These are phyloP conservation scores for Oophaga pumilio DNA, from an alignment of 2,113 vertebrate genomes.

Conservation along the genomic window DNA sequence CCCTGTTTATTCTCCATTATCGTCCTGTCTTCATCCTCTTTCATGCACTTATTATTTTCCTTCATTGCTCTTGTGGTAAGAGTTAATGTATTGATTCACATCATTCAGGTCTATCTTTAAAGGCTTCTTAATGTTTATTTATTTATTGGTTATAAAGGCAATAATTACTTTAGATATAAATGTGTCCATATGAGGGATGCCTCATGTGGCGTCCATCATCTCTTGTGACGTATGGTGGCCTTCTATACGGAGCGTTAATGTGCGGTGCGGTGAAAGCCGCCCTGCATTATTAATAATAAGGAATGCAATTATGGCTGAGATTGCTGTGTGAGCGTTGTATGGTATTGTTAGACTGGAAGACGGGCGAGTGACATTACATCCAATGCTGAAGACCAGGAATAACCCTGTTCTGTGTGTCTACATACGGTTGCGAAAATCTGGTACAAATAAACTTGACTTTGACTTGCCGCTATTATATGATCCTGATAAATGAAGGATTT, in stretches of 20 bases:
- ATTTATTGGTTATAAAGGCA: not conserved
- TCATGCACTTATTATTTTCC: not conserved
- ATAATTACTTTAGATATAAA: conserved; percentile 34
- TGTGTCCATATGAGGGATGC: conserved; percentile 4
- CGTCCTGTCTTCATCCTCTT: no score
- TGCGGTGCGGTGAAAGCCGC: not conserved
- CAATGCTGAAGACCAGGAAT: not conserved
- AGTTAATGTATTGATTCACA: not conserved
- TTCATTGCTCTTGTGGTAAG: not conserved
- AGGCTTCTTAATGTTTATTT: conserved; percentile 7
- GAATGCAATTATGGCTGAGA: not conserved
- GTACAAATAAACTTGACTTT: no score
- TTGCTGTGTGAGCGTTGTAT: not conserved
- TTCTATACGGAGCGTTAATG: conserved; percentile 10
- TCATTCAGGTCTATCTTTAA: not conserved
- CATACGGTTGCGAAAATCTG: no score
- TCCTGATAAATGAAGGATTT: no score
- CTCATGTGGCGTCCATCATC: not conserved
- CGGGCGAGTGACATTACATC: not conserved
- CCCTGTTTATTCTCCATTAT: not conserved
- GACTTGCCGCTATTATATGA: no score
- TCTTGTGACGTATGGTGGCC: conserved; percentile 20
- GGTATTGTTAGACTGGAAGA: not conserved
- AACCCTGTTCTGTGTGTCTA: no score
- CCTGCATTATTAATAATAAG: conserved; percentile 30